Base-by-base conservation (phyloP, 2,888 invertebrate species). In the Andricus curvator region DNA sequence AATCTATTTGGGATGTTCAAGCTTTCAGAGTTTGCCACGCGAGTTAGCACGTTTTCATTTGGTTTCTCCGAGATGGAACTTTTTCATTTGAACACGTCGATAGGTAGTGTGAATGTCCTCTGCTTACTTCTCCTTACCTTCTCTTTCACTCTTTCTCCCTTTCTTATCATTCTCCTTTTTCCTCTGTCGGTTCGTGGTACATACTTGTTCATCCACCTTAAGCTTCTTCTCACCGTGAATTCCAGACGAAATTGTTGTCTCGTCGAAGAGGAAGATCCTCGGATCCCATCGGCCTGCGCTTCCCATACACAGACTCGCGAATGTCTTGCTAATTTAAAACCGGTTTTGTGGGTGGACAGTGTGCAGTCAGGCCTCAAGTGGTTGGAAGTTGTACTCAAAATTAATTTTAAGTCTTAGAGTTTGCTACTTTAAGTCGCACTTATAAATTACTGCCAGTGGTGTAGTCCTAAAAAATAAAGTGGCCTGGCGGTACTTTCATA, bases 221-320 rank as follows among this genome's bases (percentile, higher is more conserved):
- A 51, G 74, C 56, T 48, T 29, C 51, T 74, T 74, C 56, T 74
- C 51, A 74, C 29, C 25, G n/a, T 56, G 74, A 56, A 74, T 56
- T 74, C 74, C 74, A 48, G 33, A 74, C 33, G 56, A 74, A 74
- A 74, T 74, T 56, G 74, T 56, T 74, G 74, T 56, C 74, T 74
- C 74, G 74, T 74, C 74, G 25, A 67, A 37, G 66, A 67, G 66
- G 29, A 29, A 29, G 41, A 67, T 48, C 17, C 48, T 48, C 48
- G 17, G 13, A 48, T 37, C 37, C 8, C 37, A 37, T 37, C 25
- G 70, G 20, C 8, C 51, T 51, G 70, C 48, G 51, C 48, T 70
- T 70, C 74, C 51, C 74, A 74, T 74, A 33, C 74, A 74, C 48
- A 48, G n/a, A n/a, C 33, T 70, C 1, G 33, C 33, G 33, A 74